Percentiles rank a stretch among this genome's conserved stretches.
Evolutionary conservation across 1,140 invertebrate genomes (phyloP).

Genomic region (Chironomus tepperi): DNA sequence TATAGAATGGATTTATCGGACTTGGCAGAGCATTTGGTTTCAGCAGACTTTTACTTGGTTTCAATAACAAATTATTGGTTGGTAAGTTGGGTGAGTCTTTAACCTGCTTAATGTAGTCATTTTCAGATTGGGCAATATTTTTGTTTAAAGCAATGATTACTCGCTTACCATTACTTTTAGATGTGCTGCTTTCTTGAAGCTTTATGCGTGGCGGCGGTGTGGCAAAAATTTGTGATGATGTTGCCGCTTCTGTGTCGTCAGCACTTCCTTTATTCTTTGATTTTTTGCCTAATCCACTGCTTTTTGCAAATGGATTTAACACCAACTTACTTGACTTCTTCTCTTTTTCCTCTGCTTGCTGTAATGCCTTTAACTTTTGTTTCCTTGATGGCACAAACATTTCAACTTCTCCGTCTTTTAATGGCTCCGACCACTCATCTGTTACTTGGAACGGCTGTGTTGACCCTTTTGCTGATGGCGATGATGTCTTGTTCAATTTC

Average conservation of each 20-base stretch:
- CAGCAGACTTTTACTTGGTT: conserved; percentile 56
- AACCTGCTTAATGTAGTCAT: conserved; percentile 60
- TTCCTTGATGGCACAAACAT: conserved; percentile 40
- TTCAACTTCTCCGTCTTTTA: conserved; percentile 39
- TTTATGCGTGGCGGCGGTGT: not conserved
- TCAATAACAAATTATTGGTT: conserved; percentile 52
- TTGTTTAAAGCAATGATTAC: conserved; percentile 58
- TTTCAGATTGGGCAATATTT: conserved; percentile 55
- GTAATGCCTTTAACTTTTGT: conserved; percentile 28
- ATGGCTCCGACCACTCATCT: conserved; percentile 34
- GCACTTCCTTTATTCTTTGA: conserved; percentile 15
- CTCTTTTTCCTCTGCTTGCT: conserved; percentile 29
- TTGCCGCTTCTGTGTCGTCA: too few relatives aligned
- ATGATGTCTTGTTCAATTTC: conserved; percentile 26
- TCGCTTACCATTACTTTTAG: conserved; percentile 34
- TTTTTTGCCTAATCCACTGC: not conserved
- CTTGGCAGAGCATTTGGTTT: conserved; percentile 57
- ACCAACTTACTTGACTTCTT: conserved; percentile 26
- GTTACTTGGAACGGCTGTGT: conserved; percentile 23
- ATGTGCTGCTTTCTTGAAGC: not conserved
- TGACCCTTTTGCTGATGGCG: not conserved
- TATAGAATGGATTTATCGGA: conserved; percentile 68
- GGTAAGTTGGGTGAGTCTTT: conserved; percentile 60
- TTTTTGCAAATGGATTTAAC: conserved; percentile 25
- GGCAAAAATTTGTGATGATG: too few relatives aligned